Evolutionary conservation across 2,888 invertebrate genomes (phyloP).

Genomic region (Gymnocheta viridis): DNA sequence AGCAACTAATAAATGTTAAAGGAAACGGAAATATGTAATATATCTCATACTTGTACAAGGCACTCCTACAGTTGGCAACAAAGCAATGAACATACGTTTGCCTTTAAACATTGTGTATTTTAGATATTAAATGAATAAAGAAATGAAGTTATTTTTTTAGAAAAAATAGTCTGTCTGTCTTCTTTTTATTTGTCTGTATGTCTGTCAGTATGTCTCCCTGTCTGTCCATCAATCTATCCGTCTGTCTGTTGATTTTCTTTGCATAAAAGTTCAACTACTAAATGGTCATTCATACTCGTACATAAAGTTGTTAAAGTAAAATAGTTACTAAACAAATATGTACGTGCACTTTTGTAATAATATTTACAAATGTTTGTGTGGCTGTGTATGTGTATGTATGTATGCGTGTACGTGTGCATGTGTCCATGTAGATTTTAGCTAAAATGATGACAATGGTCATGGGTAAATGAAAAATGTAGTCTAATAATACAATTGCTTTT

Average conservation of each 20-base stretch:
- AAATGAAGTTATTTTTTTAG: not conserved
- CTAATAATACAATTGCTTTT: slow-evolving; percentile 37
- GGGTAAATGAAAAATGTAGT: slow-evolving; percentile 15
- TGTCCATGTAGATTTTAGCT: not conserved
- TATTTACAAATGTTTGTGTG: slow-evolving; percentile 4
- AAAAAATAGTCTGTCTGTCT: not conserved
- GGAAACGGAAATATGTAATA: slow-evolving; percentile 33
- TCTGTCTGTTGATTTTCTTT: not conserved
- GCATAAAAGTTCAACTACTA: slow-evolving; percentile 36
- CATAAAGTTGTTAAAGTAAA: slow-evolving; percentile 46
- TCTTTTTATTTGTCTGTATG: not conserved
- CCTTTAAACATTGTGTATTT: not conserved
- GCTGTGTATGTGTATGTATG: not conserved
- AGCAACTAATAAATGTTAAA: slow-evolving; percentile 24
- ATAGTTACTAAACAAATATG: slow-evolving; percentile 12
- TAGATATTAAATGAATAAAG: slow-evolving; percentile 26
- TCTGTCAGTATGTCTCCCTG: not conserved
- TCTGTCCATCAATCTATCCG: not conserved
- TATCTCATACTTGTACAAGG: not conserved
- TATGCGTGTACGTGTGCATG: not conserved
- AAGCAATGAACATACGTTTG: not conserved
- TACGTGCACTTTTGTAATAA: slow-evolving; percentile 12
- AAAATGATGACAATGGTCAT: slow-evolving; percentile 24
- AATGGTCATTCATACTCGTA: slow-evolving; percentile 59
- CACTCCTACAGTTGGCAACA: not conserved